Evolutionary conservation across 37 sponge, comb jelly and placozoan species (phyloP), one percentile per base, ranked within the genome.

Genomic region (Halichondria panicea): DNA sequence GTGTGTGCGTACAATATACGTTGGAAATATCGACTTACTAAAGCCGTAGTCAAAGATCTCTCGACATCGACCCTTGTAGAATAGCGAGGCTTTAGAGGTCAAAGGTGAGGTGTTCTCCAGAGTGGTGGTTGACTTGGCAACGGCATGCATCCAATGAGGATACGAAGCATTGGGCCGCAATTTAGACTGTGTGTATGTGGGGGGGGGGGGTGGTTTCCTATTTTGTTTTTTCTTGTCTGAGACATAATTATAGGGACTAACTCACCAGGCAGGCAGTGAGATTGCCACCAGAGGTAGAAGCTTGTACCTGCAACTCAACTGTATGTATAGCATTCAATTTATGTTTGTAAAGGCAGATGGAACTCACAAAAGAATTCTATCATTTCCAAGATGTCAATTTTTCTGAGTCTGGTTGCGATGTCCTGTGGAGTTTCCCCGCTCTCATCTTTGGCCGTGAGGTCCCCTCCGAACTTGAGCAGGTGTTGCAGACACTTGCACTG

Each of bases 321-420:
- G 40, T 64, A 30, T 19, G 32, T 53, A 30, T 19, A 22, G n/a
- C n/a, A n/a, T n/a, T n/a, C n/a, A n/a, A n/a, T 31, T 12, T 35
- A 22, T 11, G 21, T 7, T 6, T 64, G 37, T 35, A 64, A 36
- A 9, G 7, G 7, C 8, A 36, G n/a, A n/a, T n/a, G n/a, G n/a
- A n/a, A 53, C 81, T 70, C 28, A 81, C 81, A 71, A 41, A 55
- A 53, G 4, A 72, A 54, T 43, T 81, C 65, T n/a, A 81, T 72
- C 52, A 71, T 41, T 37, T 37, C 30, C 42, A 81, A 46, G 11
- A 81, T 58, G 1, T 38, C 48, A 48, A 43, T 63, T 37, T 72
- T 63, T 33, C 43, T 71, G 55, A 55, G 62, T n/a, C 66, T 43
- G 15, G 45, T 52, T 31, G 81, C 81, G 64, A 81, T 72, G 45